Conservation (phyloP, 2,888 invertebrate species). For the Trachelus troglodyta region DNA sequence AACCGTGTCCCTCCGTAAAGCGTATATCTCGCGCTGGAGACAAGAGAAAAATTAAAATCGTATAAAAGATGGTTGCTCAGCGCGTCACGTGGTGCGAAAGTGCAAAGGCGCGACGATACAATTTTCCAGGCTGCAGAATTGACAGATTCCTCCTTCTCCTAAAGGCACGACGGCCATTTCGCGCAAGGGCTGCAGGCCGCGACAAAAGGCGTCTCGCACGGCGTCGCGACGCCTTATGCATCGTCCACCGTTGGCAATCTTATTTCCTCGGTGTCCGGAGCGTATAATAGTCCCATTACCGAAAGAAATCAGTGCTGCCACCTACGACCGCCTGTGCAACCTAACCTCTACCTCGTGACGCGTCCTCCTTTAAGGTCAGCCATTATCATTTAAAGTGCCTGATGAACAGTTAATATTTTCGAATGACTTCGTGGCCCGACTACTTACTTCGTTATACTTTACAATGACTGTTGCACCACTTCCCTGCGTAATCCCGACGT, state of each 20-base stretch:
- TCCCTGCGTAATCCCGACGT: neutral
- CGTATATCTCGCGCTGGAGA: too few relatives aligned
- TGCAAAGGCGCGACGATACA: neutral
- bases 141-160: slow-evolving; percentile 24
- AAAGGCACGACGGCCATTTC: slow-evolving; percentile 28
- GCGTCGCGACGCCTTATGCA: slow-evolving; percentile 9
- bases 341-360: neutral
- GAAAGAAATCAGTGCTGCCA: neutral
- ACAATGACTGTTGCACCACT: neutral
- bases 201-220: neutral
- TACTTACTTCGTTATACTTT: neutral
- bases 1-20: neutral
- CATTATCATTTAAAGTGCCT: neutral
- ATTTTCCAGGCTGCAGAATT: slow-evolving; percentile 18
- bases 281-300: neutral
- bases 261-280: neutral
- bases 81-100: neutral
- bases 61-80: slow-evolving; percentile 6
- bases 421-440: neutral
- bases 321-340: neutral
- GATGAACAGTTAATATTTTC: neutral
- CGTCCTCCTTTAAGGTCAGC: neutral
- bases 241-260: neutral
- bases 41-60: neutral
- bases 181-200: slow-evolving; percentile 4